Evolutionary conservation across 2,113 vertebrate genomes (phyloP).

Genomic region (Cygnus buccinator): DNA sequence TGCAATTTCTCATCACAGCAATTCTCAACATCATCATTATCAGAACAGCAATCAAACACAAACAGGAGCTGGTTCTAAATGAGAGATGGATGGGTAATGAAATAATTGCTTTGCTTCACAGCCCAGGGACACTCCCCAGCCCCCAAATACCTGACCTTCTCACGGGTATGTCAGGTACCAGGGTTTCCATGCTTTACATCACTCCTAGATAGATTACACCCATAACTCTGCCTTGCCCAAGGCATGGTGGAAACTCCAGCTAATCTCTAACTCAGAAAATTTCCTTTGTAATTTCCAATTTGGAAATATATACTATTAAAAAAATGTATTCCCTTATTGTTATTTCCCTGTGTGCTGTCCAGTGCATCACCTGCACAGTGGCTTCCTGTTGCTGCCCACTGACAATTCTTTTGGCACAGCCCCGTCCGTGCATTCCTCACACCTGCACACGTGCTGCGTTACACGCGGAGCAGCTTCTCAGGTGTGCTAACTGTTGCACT

Average conservation of each 20-base stretch:
- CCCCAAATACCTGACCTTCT: slow-evolving; percentile 52
- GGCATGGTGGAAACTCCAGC: not conserved
- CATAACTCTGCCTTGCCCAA: not conserved
- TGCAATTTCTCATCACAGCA: slow-evolving; percentile 72
- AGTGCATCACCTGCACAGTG: accelerated
- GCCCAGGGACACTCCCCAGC: slow-evolving; percentile 52
- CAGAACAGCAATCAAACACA: slow-evolving; percentile 69
- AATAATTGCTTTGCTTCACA: slow-evolving; percentile 61
- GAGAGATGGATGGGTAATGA: slow-evolving; percentile 64
- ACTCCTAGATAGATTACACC: not conserved
- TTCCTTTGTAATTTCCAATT: not conserved
- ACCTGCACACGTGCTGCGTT: accelerated
- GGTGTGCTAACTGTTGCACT: accelerated
- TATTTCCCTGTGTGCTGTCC: not conserved
- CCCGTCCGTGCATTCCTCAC: accelerated
- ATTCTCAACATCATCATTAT: slow-evolving; percentile 73
- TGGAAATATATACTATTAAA: not conserved
- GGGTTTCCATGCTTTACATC: not conserved
- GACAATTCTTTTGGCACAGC: accelerated
- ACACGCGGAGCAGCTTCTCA: accelerated
- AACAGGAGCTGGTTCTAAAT: slow-evolving; percentile 70
- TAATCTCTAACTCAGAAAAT: not conserved
- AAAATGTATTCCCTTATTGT: not conserved
- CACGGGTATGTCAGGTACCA: not conserved
- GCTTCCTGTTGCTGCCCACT: not conserved